These are phyloP conservation scores for Myripristis murdjan DNA, from an alignment of 2,797 vertebrate genomes.

Conservation along the genomic window DNA sequence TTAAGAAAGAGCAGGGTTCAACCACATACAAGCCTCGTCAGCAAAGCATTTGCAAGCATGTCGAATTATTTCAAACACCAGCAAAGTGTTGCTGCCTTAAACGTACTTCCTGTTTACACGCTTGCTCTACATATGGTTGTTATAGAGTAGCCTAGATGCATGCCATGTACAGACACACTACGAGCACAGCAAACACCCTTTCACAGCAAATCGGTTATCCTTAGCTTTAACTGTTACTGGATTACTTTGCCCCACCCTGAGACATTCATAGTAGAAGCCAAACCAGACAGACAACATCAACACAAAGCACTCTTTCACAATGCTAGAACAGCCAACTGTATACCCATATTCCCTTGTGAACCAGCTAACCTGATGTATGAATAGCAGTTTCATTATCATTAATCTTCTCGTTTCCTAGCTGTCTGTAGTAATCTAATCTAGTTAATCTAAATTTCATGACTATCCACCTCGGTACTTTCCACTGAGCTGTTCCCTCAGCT, in stretches of 20 bases:
- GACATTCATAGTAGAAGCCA: neutral
- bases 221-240: no score
- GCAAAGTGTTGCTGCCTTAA: neutral
- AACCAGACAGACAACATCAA: neutral
- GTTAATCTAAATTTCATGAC: neutral
- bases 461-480: constrained; percentile 73
- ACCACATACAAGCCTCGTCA: neutral
- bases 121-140: neutral
- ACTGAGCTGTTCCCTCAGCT: constrained; percentile 31
- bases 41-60: neutral
- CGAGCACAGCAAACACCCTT: neutral
- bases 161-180: no score
- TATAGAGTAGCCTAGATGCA: neutral
- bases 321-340: no score
- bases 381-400: neutral
- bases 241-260: neutral
- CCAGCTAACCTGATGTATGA: neutral
- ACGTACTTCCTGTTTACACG: neutral
- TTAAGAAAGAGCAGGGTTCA: neutral
- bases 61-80: neutral
- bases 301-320: no score
- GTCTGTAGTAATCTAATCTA: neutral
- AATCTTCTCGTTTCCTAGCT: no score
- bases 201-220: neutral
- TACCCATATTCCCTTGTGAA: neutral